Conservation (phyloP, 1,140 invertebrate genomes). For the Drosophila kohkoa region DNA sequence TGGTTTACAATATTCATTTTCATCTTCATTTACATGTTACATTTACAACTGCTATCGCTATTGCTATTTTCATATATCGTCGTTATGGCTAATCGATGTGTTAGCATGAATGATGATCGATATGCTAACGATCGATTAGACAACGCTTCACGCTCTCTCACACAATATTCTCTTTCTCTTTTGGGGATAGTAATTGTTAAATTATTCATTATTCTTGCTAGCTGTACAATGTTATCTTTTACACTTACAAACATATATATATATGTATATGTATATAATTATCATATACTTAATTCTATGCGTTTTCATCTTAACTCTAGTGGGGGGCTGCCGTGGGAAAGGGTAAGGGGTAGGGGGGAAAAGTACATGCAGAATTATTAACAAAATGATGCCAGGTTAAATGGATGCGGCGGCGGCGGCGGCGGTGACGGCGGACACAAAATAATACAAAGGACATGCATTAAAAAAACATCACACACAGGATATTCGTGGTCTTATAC, state of each 20-base stretch:
- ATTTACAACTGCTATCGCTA: conserved; percentile 23
- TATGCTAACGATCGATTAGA: too few species aligned
- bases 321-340: too few species aligned
- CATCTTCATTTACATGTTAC: conserved; percentile 27
- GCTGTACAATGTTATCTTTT: conserved; percentile 45
- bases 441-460: conserved; percentile 1
- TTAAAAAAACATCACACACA: too few species aligned
- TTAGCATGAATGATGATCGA: too few species aligned
- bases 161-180: not conserved
- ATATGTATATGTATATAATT: conserved; percentile 30
- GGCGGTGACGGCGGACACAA: not conserved
- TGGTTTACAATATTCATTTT: conserved; percentile 22
- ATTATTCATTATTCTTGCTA: conserved; percentile 36
- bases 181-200: conserved; percentile 6
- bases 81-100: too few species aligned
- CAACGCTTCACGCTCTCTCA: not conserved
- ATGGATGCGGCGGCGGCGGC: too few species aligned
- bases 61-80: conserved; percentile 9
- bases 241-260: conserved; percentile 42
- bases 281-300: conserved; percentile 18
- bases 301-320: conserved; percentile 6
- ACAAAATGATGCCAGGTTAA: not conserved
- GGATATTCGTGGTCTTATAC: not conserved
- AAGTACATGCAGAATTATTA: conserved; percentile 35
- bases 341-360: not conserved